Percentiles rank a stretch among this genome's conserved stretches.
Conservation (phyloP, 2,888 invertebrate genomes). For the Drosophila stalkeri region DNA sequence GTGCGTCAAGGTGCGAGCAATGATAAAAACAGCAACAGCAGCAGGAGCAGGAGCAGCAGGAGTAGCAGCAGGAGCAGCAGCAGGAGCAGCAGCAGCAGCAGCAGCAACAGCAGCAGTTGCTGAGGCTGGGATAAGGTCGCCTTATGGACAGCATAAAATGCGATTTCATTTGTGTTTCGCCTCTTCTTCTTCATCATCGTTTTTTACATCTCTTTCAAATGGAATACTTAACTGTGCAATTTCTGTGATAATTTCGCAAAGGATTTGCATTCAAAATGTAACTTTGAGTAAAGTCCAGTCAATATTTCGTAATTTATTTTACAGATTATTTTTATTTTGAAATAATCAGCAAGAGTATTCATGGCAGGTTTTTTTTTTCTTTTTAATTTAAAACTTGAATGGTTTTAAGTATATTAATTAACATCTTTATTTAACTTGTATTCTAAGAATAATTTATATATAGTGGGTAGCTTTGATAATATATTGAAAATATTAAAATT, state of each 20-base stretch:
- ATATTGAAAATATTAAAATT: too few relatives aligned
- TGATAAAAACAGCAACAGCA: slow-evolving; percentile 49
- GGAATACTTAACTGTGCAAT: slow-evolving; percentile 52
- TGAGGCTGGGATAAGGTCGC: slow-evolving; percentile 18
- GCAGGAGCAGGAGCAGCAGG: neutral
- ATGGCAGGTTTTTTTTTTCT: neutral
- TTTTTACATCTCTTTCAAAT: slow-evolving; percentile 46
- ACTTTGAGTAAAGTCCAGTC: neutral
- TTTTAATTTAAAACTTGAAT: too few relatives aligned
- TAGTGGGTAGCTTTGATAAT: too few relatives aligned
- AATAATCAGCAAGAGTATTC: neutral
- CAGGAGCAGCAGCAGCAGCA: neutral
- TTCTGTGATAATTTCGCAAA: slow-evolving; percentile 60
- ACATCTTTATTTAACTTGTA: too few relatives aligned
- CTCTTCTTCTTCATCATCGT: slow-evolving; percentile 6
- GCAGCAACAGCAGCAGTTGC: neutral
- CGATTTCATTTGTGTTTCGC: slow-evolving; percentile 66
- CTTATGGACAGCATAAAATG: slow-evolving; percentile 64
- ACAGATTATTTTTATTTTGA: neutral
- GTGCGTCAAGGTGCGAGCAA: slow-evolving; percentile 68
- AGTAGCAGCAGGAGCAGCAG: neutral
- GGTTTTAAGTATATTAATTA: too few relatives aligned
- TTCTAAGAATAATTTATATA: too few relatives aligned
- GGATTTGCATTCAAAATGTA: slow-evolving; percentile 20
- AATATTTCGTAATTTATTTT: neutral